Percentiles rank a stretch among this genome's conserved stretches.
These are phyloP conservation scores for Lethenteron camtschaticum DNA, from an alignment of 2,113 vertebrate species.

Conservation along the genomic window DNA sequence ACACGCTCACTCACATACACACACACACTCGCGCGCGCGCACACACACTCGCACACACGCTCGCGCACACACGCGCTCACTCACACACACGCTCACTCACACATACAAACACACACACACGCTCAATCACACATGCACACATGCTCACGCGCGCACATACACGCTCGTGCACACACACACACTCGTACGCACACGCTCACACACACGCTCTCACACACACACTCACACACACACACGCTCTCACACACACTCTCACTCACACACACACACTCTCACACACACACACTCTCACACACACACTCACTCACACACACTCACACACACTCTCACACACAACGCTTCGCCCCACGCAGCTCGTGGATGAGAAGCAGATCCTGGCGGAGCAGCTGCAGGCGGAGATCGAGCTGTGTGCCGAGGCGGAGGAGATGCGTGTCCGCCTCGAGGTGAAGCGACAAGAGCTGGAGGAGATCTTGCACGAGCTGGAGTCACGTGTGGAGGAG, in stretches of 20 bases:
- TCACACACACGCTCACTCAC: background rate
- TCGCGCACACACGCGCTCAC: background rate
- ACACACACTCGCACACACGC: background rate
- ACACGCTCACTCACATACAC: background rate
- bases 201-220: too few species aligned
- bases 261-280: too few species aligned
- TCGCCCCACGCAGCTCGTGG: slow-evolving; percentile 26
- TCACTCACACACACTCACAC: too few species aligned
- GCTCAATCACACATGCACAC: too few species aligned
- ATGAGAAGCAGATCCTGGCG: slow-evolving; percentile 41
- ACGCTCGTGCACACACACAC: too few species aligned
- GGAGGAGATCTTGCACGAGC: slow-evolving; percentile 40
- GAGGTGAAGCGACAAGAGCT: slow-evolving; percentile 41
- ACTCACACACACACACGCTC: too few species aligned
- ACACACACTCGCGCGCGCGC: background rate
- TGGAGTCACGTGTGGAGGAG: slow-evolving; percentile 42
- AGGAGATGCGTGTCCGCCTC: slow-evolving; percentile 42
- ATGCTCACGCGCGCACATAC: too few species aligned
- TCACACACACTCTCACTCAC: too few species aligned
- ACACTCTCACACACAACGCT: too few species aligned
- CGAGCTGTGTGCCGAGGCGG: slow-evolving; percentile 47
- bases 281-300: too few species aligned
- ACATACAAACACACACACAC: background rate
- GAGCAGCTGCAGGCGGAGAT: slow-evolving; percentile 56
- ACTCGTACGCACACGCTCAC: too few species aligned